These are phyloP conservation scores for Bothrops alternatus DNA, from an alignment of 2,797 vertebrate species.

Conservation along the genomic window DNA sequence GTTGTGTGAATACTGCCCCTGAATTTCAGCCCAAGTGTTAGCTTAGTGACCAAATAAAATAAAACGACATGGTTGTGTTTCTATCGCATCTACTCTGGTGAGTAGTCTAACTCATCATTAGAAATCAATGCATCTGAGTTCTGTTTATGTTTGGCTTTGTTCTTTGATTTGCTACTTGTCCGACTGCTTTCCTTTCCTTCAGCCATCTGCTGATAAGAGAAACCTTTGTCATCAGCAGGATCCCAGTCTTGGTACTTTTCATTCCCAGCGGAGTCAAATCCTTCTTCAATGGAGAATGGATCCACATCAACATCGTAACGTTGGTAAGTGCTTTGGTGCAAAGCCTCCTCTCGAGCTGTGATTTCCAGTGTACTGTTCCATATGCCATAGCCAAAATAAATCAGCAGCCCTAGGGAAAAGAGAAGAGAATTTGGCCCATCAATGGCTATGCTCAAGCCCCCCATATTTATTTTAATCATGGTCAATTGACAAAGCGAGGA, in stretches of 20 bases:
- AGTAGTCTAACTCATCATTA: slow-evolving; percentile 91
- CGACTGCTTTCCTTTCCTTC: slow-evolving; percentile 70
- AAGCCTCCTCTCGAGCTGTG: slow-evolving; percentile 82
- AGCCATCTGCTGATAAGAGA: slow-evolving; percentile 79
- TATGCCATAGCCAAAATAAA: slow-evolving; percentile 91
- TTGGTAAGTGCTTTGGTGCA: slow-evolving; percentile 92
- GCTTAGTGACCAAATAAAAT: slow-evolving; percentile 54
- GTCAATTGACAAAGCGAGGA: background rate
- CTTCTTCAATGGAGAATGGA: slow-evolving; percentile 79
- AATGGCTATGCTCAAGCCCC: background rate
- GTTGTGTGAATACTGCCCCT: slow-evolving; percentile 2
- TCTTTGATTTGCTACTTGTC: slow-evolving; percentile 80
- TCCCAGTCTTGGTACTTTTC: slow-evolving; percentile 83
- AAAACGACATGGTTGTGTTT: slow-evolving; percentile 32
- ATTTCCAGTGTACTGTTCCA: slow-evolving; percentile 97
- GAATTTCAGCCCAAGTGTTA: slow-evolving; percentile 77
- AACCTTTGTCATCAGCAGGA: slow-evolving; percentile 77
- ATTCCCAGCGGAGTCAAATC: slow-evolving; percentile 71
- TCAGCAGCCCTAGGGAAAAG: slow-evolving; percentile 80
- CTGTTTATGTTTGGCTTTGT: slow-evolving; percentile 80
- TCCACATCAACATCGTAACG: slow-evolving; percentile 88
- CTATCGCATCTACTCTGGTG: slow-evolving; percentile 74
- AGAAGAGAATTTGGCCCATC: background rate
- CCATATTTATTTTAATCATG: background rate
- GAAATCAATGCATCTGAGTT: slow-evolving; percentile 82